Evolutionary conservation across 2,113 vertebrate genomes (phyloP).

Genomic region (Malurus elegans): DNA sequence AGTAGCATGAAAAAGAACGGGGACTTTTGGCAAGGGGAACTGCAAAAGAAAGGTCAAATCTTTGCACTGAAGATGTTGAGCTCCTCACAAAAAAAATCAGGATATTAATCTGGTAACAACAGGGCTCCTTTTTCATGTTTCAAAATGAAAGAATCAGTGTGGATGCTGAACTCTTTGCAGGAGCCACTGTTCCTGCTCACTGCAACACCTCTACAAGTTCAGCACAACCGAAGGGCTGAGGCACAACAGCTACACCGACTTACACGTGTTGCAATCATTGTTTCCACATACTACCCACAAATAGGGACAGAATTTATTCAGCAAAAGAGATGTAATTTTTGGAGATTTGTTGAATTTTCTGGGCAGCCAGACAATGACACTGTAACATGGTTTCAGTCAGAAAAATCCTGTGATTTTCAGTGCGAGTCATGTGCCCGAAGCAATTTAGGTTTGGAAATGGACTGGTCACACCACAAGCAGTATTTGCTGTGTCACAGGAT

Average conservation of each 20-base stretch:
- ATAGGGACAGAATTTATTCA: not conserved
- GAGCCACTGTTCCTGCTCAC: not conserved
- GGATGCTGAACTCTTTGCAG: not conserved
- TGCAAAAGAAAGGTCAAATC: not conserved
- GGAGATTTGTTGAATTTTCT: not conserved
- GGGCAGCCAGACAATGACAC: not conserved
- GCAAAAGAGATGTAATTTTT: not conserved
- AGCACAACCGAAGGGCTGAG: not conserved
- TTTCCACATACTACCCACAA: not conserved
- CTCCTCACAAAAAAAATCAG: not conserved
- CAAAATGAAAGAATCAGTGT: not conserved
- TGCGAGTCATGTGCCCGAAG: not conserved
- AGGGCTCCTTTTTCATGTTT: not conserved
- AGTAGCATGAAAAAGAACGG: accelerated
- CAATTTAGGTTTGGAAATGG: no score
- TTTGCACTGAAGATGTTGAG: not conserved
- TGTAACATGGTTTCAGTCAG: not conserved
- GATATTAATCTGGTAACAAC: accelerated
- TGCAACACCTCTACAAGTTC: not conserved
- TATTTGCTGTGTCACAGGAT: not conserved
- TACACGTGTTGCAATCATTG: not conserved
- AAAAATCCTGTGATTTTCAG: not conserved
- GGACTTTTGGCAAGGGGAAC: not conserved
- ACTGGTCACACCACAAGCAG: not conserved
- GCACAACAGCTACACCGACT: not conserved